Evolutionary conservation across 1,140 invertebrate species (phyloP), one percentile per base, ranked within the genome.

Genomic region (Dreissena rostriformis): DNA sequence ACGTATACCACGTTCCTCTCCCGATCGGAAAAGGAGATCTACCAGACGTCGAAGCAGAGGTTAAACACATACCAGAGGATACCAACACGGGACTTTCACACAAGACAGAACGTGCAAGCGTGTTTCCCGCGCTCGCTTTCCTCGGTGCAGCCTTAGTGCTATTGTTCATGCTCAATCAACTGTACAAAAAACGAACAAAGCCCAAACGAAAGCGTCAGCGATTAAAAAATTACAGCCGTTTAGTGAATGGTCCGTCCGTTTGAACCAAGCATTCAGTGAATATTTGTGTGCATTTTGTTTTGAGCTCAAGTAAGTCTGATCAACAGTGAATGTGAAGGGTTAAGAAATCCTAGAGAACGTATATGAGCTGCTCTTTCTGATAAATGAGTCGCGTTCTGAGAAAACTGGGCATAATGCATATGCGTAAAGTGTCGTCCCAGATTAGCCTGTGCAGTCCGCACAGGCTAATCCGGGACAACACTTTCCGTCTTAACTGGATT

Each of bases 131-230:
- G 0, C 28, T 92, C n/a, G 91, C 91, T 15, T 90, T 92, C 70
- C 66, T 91, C 8, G 90, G 87, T n/a, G 91, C 90, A 14, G 86
- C 88, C 26, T 74, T 92, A 28, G 91, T 92, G 17, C 61, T 89
- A 12, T 51, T 91, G 63, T 92, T 92, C 75, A 74, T 92, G 26
- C 70, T 92, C 8, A 91, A 91, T 79, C 91, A 91, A 79, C 91
- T 88, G 79, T 92, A 91, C 75, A 82, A 86, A 55, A 55, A 86
- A 12, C 80, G 85, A 39, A 86, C 89, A 24, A 88, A 91, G 49
- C 88, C 90, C 5, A 88, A 87, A 77, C 65, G 87, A 65, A 90
- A 89, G 74, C 83, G 87, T 19, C 87, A 86, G n/a, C 71, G 86
- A 57, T 67, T 88, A 29, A 84, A 88, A 72, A 89, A 87, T 70